Evolutionary conservation across 2,113 vertebrate genomes (phyloP).

Genomic region (Onychostruthus taczanowskii): DNA sequence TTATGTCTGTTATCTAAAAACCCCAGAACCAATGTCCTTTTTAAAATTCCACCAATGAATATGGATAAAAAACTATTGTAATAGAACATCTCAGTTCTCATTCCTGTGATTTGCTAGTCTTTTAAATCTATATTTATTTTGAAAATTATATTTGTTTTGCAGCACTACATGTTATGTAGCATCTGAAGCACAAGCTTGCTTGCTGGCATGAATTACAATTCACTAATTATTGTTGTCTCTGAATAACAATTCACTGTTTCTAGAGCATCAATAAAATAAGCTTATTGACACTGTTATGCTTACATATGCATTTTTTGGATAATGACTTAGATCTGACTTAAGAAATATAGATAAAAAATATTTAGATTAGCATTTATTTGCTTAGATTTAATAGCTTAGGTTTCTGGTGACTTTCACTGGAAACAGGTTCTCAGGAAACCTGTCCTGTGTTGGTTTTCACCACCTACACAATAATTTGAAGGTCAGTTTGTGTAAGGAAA

Average conservation of each 20-base stretch:
- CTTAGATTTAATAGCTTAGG: background rate
- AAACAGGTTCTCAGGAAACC: background rate
- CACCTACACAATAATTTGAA: background rate
- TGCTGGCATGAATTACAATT: background rate
- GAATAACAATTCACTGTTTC: background rate
- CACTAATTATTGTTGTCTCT: background rate
- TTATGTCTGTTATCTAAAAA: background rate
- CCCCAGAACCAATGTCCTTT: background rate
- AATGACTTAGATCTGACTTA: background rate
- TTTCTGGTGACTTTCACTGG: background rate
- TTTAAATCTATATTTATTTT: background rate
- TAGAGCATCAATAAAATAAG: background rate
- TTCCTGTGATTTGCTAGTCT: background rate
- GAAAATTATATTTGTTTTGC: background rate
- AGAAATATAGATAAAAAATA: background rate
- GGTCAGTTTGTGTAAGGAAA: background rate
- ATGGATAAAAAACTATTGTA: fast-evolving
- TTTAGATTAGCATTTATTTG: background rate
- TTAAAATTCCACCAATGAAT: background rate
- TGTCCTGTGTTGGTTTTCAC: background rate
- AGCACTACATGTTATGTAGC: background rate
- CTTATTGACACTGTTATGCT: background rate
- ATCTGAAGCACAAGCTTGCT: background rate
- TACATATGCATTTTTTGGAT: background rate
- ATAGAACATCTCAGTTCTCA: background rate